These are phyloP conservation scores for Callinectes sapidus DNA, from an alignment of 2,888 invertebrate genomes.

Conservation along the genomic window DNA sequence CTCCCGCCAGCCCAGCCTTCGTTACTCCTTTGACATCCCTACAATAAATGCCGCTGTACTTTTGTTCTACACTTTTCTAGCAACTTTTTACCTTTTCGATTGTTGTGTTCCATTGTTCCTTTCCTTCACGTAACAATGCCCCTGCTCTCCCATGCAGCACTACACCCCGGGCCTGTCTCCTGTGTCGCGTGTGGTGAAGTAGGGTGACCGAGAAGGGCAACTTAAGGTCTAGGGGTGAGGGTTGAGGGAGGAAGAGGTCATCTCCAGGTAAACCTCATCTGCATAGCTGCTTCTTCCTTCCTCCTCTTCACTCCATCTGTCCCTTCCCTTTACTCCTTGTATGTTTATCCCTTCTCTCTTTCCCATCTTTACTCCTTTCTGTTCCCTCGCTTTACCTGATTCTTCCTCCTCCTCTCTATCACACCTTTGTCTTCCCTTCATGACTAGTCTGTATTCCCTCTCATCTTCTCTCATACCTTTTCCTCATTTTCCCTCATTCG, in stretches of 20 bases:
- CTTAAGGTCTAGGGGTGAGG: neutral
- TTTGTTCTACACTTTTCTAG: neutral
- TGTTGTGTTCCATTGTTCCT: neutral
- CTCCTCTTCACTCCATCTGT: neutral
- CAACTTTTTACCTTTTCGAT: neutral
- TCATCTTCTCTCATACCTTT: neutral
- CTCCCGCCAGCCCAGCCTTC: neutral
- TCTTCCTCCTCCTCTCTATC: neutral
- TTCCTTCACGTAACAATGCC: neutral
- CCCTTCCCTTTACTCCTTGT: neutral
- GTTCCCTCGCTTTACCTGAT: neutral
- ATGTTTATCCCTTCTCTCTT: neutral
- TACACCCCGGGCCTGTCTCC: neutral
- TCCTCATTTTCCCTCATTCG: neutral
- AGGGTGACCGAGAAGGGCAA: neutral
- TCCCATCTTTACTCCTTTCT: neutral
- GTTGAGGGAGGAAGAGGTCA: neutral
- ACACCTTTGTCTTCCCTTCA: neutral
- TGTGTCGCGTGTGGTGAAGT: neutral
- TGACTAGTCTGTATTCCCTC: neutral
- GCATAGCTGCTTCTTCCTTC: neutral
- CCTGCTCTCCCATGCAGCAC: neutral
- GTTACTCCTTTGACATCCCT: neutral
- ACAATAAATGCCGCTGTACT: neutral
- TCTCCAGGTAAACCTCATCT: neutral